phyloP scores from a whole-genome alignment of 1,140 invertebrate genomes.

The Acromyrmex charruanus region DNA sequence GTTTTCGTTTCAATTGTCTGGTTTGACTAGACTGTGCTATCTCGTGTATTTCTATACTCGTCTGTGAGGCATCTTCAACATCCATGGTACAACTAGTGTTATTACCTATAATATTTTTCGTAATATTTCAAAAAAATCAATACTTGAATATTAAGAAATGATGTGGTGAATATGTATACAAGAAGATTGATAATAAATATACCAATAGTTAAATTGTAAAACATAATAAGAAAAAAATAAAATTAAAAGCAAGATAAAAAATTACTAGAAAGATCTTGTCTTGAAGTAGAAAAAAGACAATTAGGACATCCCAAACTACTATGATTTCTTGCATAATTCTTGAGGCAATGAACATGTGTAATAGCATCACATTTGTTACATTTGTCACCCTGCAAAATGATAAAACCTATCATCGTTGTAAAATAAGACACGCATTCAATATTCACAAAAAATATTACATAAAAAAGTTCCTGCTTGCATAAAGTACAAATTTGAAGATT shows the following conservation, averaged over 20 bases:
- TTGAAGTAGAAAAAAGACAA: conserved; percentile 53
- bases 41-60: neutral
- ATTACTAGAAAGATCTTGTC: neutral
- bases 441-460: conserved; percentile 75
- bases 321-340: conserved; percentile 59
- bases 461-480: conserved; percentile 81
- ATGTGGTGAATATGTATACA: neutral
- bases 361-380: conserved; percentile 73
- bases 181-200: neutral
- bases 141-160: neutral
- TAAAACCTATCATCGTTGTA: conserved; percentile 23
- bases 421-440: neutral
- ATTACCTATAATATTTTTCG: neutral
- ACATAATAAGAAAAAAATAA: neutral
- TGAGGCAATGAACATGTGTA: conserved; percentile 76
- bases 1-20: conserved; percentile 2
- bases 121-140: neutral
- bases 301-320: conserved; percentile 71
- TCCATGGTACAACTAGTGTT: neutral
- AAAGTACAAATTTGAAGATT: conserved; percentile 77
- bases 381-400: conserved; percentile 73
- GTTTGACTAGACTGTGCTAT: neutral
- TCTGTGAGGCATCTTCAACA: neutral
- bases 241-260: conserved; percentile 13
- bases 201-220: neutral